These are phyloP conservation scores for Muscicapa comitata DNA, from an alignment of 2,797 vertebrate genomes.

Conservation along the genomic window DNA sequence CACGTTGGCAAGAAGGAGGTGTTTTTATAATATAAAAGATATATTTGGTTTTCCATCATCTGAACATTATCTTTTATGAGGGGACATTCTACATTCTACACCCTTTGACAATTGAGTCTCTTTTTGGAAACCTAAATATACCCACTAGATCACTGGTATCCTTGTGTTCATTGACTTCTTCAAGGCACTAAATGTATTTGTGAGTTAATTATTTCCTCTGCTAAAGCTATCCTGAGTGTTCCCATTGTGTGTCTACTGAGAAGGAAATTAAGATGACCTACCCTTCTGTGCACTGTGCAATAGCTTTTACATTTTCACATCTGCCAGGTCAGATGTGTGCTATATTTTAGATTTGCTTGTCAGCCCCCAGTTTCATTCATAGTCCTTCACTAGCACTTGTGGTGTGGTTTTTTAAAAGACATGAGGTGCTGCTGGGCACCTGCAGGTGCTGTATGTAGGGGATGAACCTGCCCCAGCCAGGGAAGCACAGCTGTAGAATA, in stretches of 20 bases:
- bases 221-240: background rate
- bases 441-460: background rate
- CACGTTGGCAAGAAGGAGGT: background rate
- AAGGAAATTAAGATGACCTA: background rate
- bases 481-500: background rate
- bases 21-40: background rate
- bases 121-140: background rate
- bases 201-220: background rate
- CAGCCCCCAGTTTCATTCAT: background rate
- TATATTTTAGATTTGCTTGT: background rate
- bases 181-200: background rate
- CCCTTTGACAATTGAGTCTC: background rate
- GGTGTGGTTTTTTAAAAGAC: background rate
- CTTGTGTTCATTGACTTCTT: background rate
- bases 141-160: background rate
- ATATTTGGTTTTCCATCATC: background rate
- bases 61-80: background rate
- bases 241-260: background rate
- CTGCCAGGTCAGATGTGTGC: background rate
- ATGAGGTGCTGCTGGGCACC: accelerated
- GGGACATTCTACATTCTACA: background rate
- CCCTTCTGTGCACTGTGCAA: background rate
- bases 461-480: background rate
- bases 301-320: background rate
- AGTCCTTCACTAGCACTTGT: background rate